Percentiles rank a stretch among this genome's conserved stretches.
phyloP scores from a whole-genome alignment of 2,113 vertebrate species.

The Pampusana beccarii region DNA sequence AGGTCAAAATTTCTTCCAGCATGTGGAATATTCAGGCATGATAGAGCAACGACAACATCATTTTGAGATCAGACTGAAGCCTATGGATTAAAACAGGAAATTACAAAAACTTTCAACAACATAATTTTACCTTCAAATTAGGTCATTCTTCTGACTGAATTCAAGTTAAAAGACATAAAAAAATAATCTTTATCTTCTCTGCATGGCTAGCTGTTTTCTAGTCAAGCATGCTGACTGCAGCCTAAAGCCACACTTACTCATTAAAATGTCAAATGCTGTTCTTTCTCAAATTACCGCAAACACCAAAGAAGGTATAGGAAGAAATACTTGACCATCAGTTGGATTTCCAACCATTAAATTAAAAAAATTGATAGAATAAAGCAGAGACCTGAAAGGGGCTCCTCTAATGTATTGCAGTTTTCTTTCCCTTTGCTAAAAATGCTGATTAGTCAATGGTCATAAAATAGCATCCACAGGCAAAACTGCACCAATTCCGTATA shows the following conservation, averaged over 20 bases:
- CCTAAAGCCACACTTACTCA: constrained; percentile 62
- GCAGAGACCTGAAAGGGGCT: not conserved
- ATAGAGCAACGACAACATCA: not conserved
- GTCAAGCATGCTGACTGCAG: constrained; percentile 39
- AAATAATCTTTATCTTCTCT: constrained; percentile 34
- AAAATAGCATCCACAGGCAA: too few species aligned
- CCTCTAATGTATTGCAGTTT: too few species aligned
- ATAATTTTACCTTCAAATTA: constrained; percentile 58
- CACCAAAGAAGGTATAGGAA: constrained; percentile 28
- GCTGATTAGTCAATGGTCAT: too few species aligned
- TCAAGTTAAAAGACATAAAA: not conserved
- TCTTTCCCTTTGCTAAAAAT: too few species aligned
- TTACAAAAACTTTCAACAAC: constrained; percentile 36
- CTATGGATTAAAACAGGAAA: constrained; percentile 17
- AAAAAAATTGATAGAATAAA: not conserved
- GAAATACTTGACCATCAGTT: constrained; percentile 19
- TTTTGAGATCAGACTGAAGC: not conserved
- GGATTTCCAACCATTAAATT: constrained; percentile 40
- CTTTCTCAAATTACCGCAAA: constrained; percentile 56
- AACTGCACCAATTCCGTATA: too few species aligned
- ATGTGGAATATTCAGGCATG: not conserved
- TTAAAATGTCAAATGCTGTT: constrained; percentile 68
- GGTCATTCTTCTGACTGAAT: not conserved
- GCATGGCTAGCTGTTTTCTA: constrained; percentile 47
- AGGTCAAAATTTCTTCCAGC: not conserved